Evolutionary conservation across 2,797 vertebrate genomes (phyloP).

Genomic region (Falco naumanni): DNA sequence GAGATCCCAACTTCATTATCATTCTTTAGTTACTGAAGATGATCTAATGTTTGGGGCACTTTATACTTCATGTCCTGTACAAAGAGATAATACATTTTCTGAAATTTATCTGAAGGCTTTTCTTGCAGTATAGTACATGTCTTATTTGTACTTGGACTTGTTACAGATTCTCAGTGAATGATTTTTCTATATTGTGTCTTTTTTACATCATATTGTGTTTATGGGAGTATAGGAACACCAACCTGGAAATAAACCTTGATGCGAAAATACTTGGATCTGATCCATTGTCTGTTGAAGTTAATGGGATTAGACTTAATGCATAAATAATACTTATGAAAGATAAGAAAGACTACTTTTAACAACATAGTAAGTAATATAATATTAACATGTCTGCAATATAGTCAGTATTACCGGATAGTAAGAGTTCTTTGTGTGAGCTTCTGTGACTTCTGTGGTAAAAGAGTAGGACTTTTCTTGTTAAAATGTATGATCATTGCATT

Average conservation of each 20-base stretch:
- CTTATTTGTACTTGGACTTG: neutral
- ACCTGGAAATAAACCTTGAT: neutral
- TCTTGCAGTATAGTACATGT: neutral
- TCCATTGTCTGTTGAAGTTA: neutral
- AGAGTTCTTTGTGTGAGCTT: neutral
- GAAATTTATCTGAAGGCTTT: neutral
- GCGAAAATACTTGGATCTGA: neutral
- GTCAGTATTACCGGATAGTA: neutral
- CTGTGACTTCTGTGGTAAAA: neutral
- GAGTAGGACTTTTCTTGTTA: neutral
- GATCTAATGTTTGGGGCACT: neutral
- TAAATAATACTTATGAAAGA: neutral
- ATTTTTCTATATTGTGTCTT: neutral
- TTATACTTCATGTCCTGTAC: neutral
- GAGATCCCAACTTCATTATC: neutral
- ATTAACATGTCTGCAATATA: neutral
- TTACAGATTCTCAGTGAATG: neutral
- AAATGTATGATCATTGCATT: neutral
- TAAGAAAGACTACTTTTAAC: neutral
- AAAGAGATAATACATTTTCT: neutral
- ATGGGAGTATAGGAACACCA: neutral
- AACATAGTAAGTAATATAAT: neutral
- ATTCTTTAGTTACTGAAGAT: neutral
- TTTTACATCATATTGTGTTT: neutral
- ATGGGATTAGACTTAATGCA: neutral